Conservation (phyloP, 2,113 vertebrate genomes). For the Cariama cristata region DNA sequence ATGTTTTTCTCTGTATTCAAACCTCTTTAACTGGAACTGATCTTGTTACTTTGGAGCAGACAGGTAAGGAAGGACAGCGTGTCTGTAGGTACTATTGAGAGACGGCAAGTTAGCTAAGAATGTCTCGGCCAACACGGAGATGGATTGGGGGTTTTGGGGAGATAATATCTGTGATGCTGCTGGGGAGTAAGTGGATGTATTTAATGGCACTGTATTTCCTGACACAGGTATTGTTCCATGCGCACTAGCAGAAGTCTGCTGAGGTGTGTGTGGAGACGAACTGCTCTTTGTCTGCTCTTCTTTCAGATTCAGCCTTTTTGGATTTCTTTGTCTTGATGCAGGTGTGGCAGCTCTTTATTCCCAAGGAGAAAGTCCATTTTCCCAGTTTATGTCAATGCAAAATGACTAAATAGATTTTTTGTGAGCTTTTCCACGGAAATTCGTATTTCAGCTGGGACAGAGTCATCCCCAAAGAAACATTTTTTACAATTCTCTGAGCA, state of each 20-base stretch:
- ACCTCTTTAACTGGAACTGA: background rate
- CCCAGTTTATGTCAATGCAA: background rate
- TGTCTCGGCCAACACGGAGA: background rate
- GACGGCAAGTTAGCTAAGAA: background rate
- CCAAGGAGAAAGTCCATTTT: background rate
- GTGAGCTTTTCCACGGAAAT: background rate
- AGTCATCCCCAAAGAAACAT: background rate
- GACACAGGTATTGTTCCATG: background rate
- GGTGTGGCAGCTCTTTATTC: background rate
- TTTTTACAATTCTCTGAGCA: slow-evolving; percentile 22
- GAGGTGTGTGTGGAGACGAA: background rate
- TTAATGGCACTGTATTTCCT: background rate
- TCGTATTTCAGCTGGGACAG: background rate
- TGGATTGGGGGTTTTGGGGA: background rate
- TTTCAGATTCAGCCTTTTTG: background rate
- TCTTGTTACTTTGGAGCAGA: background rate
- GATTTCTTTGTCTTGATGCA: background rate
- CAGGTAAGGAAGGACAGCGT: background rate
- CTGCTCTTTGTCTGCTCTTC: background rate
- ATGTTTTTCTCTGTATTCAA: background rate
- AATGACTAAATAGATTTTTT: slow-evolving; percentile 1
- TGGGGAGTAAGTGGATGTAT: background rate
- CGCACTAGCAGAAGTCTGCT: background rate
- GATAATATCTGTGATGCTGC: background rate
- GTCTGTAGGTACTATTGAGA: background rate